Percentiles rank a stretch among this genome's conserved stretches.
Evolutionary conservation across 2,888 invertebrate species (phyloP).

Genomic region (Phragmatobia fuliginosa): DNA sequence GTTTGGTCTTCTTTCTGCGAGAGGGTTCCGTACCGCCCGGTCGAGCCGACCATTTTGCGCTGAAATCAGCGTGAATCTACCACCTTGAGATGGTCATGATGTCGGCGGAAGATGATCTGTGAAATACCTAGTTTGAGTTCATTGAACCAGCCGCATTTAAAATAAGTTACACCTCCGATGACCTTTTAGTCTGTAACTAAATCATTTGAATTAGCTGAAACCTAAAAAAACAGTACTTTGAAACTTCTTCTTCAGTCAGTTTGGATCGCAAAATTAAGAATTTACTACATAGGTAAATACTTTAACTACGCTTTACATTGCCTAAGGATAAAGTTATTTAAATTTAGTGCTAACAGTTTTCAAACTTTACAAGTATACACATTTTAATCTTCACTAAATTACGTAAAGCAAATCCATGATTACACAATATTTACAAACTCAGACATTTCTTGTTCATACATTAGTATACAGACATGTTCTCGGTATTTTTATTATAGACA

Average conservation of each 20-base stretch:
- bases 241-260: background rate
- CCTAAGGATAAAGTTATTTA: background rate
- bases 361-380: background rate
- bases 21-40: no score
- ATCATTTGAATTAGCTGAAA: background rate
- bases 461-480: slow-evolving; percentile 6
- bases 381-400: slow-evolving; percentile 2
- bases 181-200: background rate
- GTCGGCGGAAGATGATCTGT: background rate
- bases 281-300: background rate
- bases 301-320: background rate
- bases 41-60: no score
- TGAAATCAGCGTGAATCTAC: no score
- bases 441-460: background rate
- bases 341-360: background rate
- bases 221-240: background rate
- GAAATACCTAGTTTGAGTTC: background rate
- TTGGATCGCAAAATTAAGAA: background rate
- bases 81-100: background rate
- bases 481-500: slow-evolving; percentile 11
- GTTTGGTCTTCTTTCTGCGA: no score
- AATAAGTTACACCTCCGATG: background rate
- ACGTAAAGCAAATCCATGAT: background rate
- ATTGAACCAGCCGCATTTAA: background rate
- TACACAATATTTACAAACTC: slow-evolving; percentile 10